Base-by-base conservation (phyloP, 2,113 vertebrate species). In the Lucifuga dentata region DNA sequence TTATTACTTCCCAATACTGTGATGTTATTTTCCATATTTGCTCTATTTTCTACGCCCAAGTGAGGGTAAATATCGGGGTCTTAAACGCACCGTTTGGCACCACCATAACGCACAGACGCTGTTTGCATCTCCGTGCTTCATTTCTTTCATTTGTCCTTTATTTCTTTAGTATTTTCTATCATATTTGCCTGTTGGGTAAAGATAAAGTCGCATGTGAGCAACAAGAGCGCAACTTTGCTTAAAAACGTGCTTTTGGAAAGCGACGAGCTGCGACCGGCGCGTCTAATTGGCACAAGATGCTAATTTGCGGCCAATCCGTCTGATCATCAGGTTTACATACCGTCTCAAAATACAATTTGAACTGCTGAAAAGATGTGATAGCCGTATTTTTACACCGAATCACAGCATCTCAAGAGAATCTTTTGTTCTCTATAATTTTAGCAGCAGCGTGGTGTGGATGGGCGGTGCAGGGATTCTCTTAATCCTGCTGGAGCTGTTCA, bases 51-150 rank as follows among this genome's bases (percentile, higher is more conserved):
- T 23, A 8, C 48, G 23, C 40, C 24, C 8, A 6, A 17, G 1
- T 63, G 35, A 32, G 35, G 5, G 58, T 21, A n/a, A 36, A 41
- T 6, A 16, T 29, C 20, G 17, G 24, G 51, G 51, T 77, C 80
- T 49, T 20, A 55, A 60, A 64, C 76, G 78, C 81, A 48, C 76
- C 46, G 15, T 63, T 71, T 85, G 82, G 78, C 84, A 77, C 79
- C 64, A 12, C 43, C 11, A 20, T n/a, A 68, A 53, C 80, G 87
- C 82, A 51, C 81, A 43, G 17, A 41, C 32, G 2, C 43, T 4
- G 9, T 15, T 40, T 32, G 36, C 5, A 29, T 40, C 32, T 44
- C 1, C 40, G 43, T 12, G 46, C 8, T 52, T 51, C 2, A 16
- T 58, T 45, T 15, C 2, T 32, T 16, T 45, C 24, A 17, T 63